A percentile compares a stretch with the other conserved stretches of the same genome.
phyloP scores from a whole-genome alignment of 2,888 invertebrate genomes.

The Rhingia rostrata region DNA sequence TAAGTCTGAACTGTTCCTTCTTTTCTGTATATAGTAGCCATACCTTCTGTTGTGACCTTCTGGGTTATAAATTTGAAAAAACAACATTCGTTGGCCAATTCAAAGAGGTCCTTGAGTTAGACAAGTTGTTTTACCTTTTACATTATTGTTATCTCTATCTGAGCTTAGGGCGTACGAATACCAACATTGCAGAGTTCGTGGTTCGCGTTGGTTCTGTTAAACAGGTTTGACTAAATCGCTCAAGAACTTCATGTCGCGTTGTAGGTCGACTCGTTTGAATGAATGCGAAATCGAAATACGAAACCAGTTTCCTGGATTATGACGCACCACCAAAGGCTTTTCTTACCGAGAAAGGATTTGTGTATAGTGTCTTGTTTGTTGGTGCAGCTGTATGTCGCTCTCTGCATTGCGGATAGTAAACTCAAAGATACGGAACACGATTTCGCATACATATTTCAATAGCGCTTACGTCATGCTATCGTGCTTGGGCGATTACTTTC shows the following conservation, averaged over 20 bases:
- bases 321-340: slow-evolving; percentile 59
- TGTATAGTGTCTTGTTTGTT: not conserved
- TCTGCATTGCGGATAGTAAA: slow-evolving; percentile 4
- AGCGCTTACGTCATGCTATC: slow-evolving; percentile 58
- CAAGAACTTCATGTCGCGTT: slow-evolving; percentile 35
- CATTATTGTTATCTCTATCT: slow-evolving; percentile 25
- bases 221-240: slow-evolving; percentile 56
- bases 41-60: slow-evolving; percentile 20
- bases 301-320: slow-evolving; percentile 69
- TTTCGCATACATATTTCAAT: slow-evolving; percentile 22
- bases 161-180: slow-evolving; percentile 50
- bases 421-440: slow-evolving; percentile 12
- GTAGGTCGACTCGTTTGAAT: slow-evolving; percentile 35
- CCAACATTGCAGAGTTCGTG: slow-evolving; percentile 42
- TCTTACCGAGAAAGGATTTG: slow-evolving; percentile 40
- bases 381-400: slow-evolving; percentile 16
- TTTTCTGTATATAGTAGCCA: not conserved
- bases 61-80: slow-evolving; percentile 13
- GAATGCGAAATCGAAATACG: slow-evolving; percentile 60
- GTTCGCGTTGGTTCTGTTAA: slow-evolving; percentile 7
- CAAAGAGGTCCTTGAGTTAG: slow-evolving; percentile 55
- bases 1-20: slow-evolving; percentile 2
- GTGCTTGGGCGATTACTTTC: slow-evolving; percentile 45
- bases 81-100: not conserved
- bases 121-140: slow-evolving; percentile 40